phyloP scores from a whole-genome alignment of 2,113 vertebrate genomes.

The Gallinago paraguaiae region DNA sequence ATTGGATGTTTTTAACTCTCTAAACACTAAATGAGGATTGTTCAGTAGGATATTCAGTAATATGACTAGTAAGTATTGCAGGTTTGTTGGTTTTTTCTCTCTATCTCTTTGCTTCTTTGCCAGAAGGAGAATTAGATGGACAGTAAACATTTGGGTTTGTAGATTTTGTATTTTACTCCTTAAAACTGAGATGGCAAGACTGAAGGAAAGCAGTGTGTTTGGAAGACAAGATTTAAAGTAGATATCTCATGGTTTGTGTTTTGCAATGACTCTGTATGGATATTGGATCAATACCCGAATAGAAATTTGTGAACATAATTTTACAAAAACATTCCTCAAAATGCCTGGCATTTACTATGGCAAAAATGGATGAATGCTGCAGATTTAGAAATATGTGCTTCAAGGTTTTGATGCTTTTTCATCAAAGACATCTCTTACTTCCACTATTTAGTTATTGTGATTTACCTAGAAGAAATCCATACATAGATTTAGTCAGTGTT shows the following conservation, averaged over 20 bases:
- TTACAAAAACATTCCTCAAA: neutral
- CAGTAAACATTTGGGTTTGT: neutral
- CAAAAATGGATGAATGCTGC: neutral
- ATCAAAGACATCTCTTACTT: neutral
- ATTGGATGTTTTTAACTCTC: neutral
- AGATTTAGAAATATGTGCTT: neutral
- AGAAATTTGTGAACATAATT: neutral
- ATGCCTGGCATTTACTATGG: neutral
- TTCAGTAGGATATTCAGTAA: neutral
- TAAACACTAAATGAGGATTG: neutral
- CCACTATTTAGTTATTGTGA: neutral
- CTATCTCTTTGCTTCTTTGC: neutral
- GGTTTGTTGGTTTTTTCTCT: neutral
- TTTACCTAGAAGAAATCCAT: slow-evolving; percentile 41
- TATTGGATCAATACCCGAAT: neutral
- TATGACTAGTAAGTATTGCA: neutral
- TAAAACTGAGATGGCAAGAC: neutral
- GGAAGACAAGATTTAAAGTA: neutral
- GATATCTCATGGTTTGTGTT: neutral
- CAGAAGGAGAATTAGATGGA: neutral
- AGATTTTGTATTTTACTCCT: neutral
- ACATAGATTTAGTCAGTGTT: neutral
- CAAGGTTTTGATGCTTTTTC: neutral
- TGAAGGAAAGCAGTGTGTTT: neutral
- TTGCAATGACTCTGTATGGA: neutral